phyloP scores from a whole-genome alignment of 92 coral and sea anemone species.

The Palythoa caribaeorum region DNA sequence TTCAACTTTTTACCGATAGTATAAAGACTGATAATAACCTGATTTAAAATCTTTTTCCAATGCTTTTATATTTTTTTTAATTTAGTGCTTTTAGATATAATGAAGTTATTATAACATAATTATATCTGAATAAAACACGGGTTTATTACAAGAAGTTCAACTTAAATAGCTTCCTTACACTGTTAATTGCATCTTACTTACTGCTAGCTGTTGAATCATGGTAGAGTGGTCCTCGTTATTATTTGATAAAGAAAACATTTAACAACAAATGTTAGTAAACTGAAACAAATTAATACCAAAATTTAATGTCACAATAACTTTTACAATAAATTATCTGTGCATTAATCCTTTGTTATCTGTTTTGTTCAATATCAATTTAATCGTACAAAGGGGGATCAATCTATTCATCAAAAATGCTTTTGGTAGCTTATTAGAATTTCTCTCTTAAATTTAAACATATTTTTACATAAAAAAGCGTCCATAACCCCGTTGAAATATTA shows the following conservation, averaged over 20 bases:
- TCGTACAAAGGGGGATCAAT: no score
- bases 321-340: no score
- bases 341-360: no score
- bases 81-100: neutral
- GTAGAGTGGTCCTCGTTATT: constrained; percentile 4
- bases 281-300: neutral
- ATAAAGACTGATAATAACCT: neutral
- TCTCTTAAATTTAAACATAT: no score
- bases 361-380: neutral
- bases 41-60: neutral
- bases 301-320: neutral
- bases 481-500: no score
- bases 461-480: no score
- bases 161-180: neutral
- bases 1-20: neutral
- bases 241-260: neutral
- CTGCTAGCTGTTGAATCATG: constrained; percentile 23
- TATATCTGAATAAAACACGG: no score
- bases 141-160: neutral
- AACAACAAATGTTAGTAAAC: neutral
- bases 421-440: no score
- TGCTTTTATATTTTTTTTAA: neutral
- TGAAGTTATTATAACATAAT: neutral
- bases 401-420: no score
- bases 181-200: constrained; percentile 19